Evolutionary conservation across 2,113 vertebrate genomes (phyloP), one percentile per base, ranked within the genome.

Genomic region (Melanocharis versteri): DNA sequence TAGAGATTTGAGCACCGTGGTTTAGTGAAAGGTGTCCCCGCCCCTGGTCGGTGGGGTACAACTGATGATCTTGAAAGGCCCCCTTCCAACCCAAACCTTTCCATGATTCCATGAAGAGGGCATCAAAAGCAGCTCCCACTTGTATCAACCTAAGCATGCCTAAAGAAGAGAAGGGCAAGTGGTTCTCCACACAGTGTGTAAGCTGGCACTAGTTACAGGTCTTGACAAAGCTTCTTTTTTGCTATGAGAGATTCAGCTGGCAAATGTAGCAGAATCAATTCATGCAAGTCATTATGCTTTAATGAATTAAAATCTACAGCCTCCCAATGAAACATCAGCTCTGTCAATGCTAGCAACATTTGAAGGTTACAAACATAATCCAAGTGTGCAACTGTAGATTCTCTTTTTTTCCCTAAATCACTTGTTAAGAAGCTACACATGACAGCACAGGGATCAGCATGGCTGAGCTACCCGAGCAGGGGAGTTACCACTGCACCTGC

Each of bases 11-110:
- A 65, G 13, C 13, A 47, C n/a, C 2, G 1, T 47, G 6, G 1
- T 37, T 31, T 40, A 71, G 6, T 24, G 5, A 12, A 53, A 64
- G 11, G 6, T 27, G 9, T 27, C 14, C 27, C 27, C 11, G 6
- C 13, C 42, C 28, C 16, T 6, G 2, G 19, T 35, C 10, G 2
- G 5, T 2, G 0, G 1, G 3, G 5, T 71, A 15, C 13, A 53
- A 68, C 10, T n/a, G 1, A 27, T 18, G 5, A 20, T 10, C 68
- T 57, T 35, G 11, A 51, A 76, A 35, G 8, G 23, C 20, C n/a
- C n/a, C 9, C 12, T 56, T 87, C 20, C 35, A 68, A 83, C 10
- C 15, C 20, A 83, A 87, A 76, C 11, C 4, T 21, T 53, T 37
- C 21, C 13, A 7, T 20, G 24, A 61, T 39, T 47, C 31, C 15